Conservation (phyloP, 2,113 vertebrate species). For the Oncorhynchus keta region DNA sequence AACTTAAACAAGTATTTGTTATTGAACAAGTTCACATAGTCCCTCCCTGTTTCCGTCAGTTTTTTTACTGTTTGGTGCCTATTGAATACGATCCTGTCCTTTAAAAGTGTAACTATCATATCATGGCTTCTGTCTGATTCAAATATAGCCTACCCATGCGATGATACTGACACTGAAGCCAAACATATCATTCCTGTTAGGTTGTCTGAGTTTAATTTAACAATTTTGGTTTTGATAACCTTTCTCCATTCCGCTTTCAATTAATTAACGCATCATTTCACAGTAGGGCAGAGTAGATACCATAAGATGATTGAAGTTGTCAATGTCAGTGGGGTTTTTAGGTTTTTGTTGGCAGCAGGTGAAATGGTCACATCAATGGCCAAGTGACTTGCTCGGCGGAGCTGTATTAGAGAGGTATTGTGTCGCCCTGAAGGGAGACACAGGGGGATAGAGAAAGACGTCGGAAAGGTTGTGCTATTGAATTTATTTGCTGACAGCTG, state of each 20-base stretch:
- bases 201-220: too few species aligned
- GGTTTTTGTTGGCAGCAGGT: slow-evolving; percentile 23
- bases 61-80: too few species aligned
- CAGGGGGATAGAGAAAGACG: slow-evolving; percentile 65
- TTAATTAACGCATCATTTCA: background rate
- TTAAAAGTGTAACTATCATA: too few species aligned
- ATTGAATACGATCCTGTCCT: too few species aligned
- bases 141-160: too few species aligned
- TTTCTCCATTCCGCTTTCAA: background rate
- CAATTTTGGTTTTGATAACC: too few species aligned
- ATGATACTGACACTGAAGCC: too few species aligned
- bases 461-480: slow-evolving; percentile 73
- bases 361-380: slow-evolving; percentile 25
- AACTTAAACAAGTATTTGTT: too few species aligned
- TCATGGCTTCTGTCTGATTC: too few species aligned
- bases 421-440: slow-evolving; percentile 60
- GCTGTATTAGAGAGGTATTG: slow-evolving; percentile 58
- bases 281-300: background rate
- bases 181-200: too few species aligned
- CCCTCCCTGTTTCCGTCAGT: too few species aligned
- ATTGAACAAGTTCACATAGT: too few species aligned
- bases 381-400: slow-evolving; percentile 37
- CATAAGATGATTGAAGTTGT: slow-evolving; percentile 1
- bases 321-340: slow-evolving; percentile 6
- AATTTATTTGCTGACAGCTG: slow-evolving; percentile 71